Evolutionary conservation across 2,113 vertebrate species (phyloP).

Genomic region (Campylomormyrus numenius): DNA sequence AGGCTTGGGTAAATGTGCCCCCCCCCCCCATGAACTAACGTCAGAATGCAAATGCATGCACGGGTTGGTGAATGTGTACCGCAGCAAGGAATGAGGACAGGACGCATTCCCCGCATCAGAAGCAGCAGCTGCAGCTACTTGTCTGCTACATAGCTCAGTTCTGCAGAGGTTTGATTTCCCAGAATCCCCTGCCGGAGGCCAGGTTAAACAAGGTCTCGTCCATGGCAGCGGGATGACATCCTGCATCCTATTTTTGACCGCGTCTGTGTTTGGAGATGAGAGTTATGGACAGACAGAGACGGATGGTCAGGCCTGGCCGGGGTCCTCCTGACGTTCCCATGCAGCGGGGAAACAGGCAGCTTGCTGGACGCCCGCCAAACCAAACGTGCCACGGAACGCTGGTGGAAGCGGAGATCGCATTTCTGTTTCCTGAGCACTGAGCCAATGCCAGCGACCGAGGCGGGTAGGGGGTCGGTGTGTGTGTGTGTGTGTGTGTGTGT

Average conservation of each 20-base stretch:
- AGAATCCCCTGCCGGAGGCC: background rate
- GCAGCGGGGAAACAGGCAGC: constrained; percentile 63
- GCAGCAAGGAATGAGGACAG: background rate
- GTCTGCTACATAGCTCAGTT: background rate
- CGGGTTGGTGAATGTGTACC: background rate
- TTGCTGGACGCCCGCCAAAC: constrained; percentile 49
- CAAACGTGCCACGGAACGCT: constrained; percentile 46
- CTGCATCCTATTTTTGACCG: background rate
- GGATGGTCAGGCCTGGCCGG: constrained; percentile 55
- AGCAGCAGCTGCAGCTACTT: background rate
- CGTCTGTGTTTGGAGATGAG: constrained; percentile 2
- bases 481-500: no score
- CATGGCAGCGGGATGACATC: background rate
- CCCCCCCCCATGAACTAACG: background rate
- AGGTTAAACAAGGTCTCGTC: background rate
- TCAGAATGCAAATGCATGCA: background rate
- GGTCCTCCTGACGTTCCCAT: constrained; percentile 63
- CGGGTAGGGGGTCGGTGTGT: no score
- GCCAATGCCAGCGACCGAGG: constrained; percentile 12
- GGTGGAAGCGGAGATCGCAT: constrained; percentile 48
- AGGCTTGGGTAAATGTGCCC: background rate
- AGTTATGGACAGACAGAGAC: constrained; percentile 42
- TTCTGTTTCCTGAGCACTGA: constrained; percentile 54
- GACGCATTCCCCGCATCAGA: background rate
- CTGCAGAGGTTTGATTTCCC: background rate